Evolutionary conservation across 2,113 vertebrate genomes (phyloP), one percentile per base, ranked within the genome.

Genomic region (Ophiodon elongatus): DNA sequence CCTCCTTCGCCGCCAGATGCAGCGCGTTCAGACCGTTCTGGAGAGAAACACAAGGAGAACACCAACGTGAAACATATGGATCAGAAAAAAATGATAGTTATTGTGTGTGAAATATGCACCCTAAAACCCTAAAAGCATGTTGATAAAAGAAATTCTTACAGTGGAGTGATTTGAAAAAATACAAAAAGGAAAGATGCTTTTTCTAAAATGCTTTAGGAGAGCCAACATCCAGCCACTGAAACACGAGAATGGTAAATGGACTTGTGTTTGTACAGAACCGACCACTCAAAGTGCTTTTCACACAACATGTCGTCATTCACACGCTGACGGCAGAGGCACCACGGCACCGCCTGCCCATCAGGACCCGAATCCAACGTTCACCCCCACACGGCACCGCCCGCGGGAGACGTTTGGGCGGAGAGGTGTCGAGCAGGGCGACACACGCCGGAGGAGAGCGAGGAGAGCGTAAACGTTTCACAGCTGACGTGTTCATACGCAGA

Each of bases 21-120:
- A 99, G 94, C 0, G 98, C 98, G 29, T 99, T 99, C 90, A 99
- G 96, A 83, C 98, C 98, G 94, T 99, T 99, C 98, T 99, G 91
- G 8, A 93, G 89, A 43, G 70, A 31, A 43, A 57, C 62, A 57
- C 13, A 86, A 29, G 65, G 17, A 80, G 33, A n/a, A 45, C 37
- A 66, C 45, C 3, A 65, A 73, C 19, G 56, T 13, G 60, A 33
- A 29, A 33, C 7, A 35, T 33, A n/a, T 4, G 6, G 21, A 35
- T 52, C 10, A 21, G 8, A 67, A 65, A 64, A 41, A 15, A 8
- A 59, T 29, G 14, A 23, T 33, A n/a, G n/a, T n/a, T n/a, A 8
- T 15, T 25, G 27, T 4, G 17, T 33, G 19, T 50, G 10, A 69
- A 14, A n/a, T 37, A 56, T 19, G 50, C 39, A 45, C 8, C 43